Base-by-base conservation (phyloP, 2,888 invertebrate species). In the Dione vanillae region DNA sequence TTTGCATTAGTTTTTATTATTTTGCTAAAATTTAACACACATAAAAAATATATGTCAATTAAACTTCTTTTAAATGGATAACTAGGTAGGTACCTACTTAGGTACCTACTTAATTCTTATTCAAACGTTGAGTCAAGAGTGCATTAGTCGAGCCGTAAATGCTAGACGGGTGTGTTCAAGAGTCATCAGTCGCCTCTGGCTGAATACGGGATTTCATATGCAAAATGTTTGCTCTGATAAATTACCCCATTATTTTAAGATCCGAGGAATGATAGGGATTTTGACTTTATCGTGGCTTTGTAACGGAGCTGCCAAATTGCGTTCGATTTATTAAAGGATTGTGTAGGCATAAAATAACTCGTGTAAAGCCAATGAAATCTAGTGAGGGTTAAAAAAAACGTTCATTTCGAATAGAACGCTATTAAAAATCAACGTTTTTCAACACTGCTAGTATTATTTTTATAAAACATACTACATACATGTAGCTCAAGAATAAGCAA, bases 181-280 rank as follows among this genome's bases (percentile, higher is more conserved):
- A 82, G 81, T 80, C 83, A 82, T 81, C 85, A 83, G 81, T 85
- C 85, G 85, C 88, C 85, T 82, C 79, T 82, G 83, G 84, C 79
- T 73, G 76, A 80, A 81, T 81, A 82, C 83, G 80, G 81, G 86
- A 87, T 87, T 87, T 86, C 86, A 90, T 86, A 92, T 91, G 92
- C 91, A 90, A 88, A 89, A 83, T 84, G 85, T 83, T 78, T 79
- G 75, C 79, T 75, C 80, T 90, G 89, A 92, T 82, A 92, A 91
- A 92, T 91, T 82, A 82, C 84, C 85, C 87, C 80, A 92, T 92
- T 91, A 88, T 84, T 76, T 89, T 83, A 86, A 88, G 86, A 90
- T 89, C 88, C 85, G 82, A 79, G 81, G 80, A 86, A 86, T 79
- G 89, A 89, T 89, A 88, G 88, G 84, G 86, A 86, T 84, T 89